These are phyloP conservation scores for Plagodis dolabraria DNA, from an alignment of 2,888 invertebrate genomes.

Conservation along the genomic window DNA sequence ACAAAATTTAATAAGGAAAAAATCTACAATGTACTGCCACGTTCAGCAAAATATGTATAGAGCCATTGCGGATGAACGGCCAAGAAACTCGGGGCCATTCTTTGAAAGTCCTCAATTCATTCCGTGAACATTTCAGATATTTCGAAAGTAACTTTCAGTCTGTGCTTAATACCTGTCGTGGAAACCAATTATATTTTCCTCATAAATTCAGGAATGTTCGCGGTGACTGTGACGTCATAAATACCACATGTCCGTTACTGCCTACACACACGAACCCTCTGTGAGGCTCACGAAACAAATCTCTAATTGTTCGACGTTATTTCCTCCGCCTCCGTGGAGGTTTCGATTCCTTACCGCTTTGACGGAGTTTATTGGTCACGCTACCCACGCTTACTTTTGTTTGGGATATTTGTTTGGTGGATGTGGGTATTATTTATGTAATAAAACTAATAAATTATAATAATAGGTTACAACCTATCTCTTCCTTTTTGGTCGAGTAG, in stretches of 20 bases:
- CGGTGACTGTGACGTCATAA: constrained; percentile 28
- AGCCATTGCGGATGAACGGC: no score
- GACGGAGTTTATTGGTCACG: constrained; percentile 8
- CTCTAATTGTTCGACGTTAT: constrained; percentile 42
- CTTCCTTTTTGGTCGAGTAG: no score
- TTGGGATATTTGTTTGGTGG: no score
- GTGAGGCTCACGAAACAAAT: constrained; percentile 33
- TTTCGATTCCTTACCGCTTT: constrained; percentile 10
- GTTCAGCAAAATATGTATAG: no score
- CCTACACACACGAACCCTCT: constrained; percentile 39
- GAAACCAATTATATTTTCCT: constrained; percentile 27
- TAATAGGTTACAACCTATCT: no score
- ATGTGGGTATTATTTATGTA: no score
- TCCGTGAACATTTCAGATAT: background rate
- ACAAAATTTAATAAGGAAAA: no score
- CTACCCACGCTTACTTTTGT: constrained; percentile 3
- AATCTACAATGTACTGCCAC: no score
- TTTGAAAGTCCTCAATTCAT: no score
- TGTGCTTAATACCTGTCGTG: constrained; percentile 1
- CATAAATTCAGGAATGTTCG: constrained; percentile 4
- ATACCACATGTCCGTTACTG: constrained; percentile 45
- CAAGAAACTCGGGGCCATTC: no score
- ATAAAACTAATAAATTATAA: no score
- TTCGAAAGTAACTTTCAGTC: background rate
- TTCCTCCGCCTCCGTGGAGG: constrained; percentile 26